phyloP scores from a whole-genome alignment of 2,888 invertebrate species.

The Pristionchus japonicus region DNA sequence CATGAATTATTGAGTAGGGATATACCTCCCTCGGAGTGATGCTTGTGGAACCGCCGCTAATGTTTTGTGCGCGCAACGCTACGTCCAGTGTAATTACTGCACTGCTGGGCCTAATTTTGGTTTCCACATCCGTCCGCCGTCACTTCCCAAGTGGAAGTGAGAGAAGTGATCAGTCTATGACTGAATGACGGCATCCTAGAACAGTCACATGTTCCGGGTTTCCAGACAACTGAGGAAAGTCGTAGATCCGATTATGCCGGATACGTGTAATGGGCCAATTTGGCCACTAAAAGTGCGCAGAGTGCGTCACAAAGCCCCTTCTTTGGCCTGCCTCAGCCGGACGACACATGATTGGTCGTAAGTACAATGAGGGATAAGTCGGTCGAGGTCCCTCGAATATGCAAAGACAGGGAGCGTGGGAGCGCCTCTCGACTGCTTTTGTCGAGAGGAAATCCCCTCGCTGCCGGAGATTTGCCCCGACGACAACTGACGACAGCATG shows the following conservation, averaged over 20 bases:
- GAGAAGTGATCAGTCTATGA: not conserved
- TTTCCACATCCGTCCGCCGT: not conserved
- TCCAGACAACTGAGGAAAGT: no score
- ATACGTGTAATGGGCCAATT: not conserved
- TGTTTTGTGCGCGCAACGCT: not conserved
- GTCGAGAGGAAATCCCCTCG: not conserved
- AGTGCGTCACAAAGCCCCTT: conserved; percentile 10
- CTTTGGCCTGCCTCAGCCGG: not conserved
- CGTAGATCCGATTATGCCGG: not conserved
- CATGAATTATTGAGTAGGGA: not conserved
- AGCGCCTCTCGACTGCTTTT: not conserved
- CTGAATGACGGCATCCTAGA: not conserved
- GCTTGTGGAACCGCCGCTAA: not conserved
- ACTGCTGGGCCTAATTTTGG: not conserved
- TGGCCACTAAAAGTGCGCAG: not conserved
- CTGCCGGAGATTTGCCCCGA: not conserved
- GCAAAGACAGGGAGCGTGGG: conserved; percentile 13
- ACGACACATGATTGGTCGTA: conserved; percentile 3
- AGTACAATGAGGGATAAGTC: conserved; percentile 4
- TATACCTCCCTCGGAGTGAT: not conserved
- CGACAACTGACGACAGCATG: not conserved
- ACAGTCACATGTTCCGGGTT: not conserved
- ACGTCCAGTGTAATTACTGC: not conserved
- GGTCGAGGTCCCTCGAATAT: not conserved
- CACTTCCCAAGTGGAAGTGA: not conserved